Evolutionary conservation across 2,113 vertebrate species (phyloP), one percentile per base, ranked within the genome.

Genomic region (Raja brachyura): DNA sequence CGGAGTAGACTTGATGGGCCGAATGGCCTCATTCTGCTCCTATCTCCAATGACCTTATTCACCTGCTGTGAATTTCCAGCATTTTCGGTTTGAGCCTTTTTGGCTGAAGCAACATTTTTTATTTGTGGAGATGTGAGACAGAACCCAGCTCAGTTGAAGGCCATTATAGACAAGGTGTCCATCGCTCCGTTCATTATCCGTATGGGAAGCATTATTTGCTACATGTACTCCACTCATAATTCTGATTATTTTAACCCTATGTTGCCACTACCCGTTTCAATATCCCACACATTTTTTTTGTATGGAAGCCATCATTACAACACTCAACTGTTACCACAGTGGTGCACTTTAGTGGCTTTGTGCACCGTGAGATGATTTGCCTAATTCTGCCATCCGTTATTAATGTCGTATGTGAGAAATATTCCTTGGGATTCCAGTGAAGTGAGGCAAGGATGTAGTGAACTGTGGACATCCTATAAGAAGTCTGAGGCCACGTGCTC

Each of bases 11-110:
- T 48, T 48, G 39, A 48, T 48, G 39, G 39, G 3, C 39, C 39
- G 39, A 48, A 48, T 48, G 39, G 39, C 39, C 39, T 48, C 39
- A 48, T 48, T 48, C 39, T 48, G 39, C 39, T 48, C 39, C 39
- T 48, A 48, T 48, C 39, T 1, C 39, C 3, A 1, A 48, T 48
- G 39, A 48, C 39, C 39, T 48, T 48, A 48, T 33, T 6, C 59
- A 14, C 59, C 59, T 18, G 59, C 83, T 88, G 59, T 88, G 83
- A 63, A 88, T 31, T 88, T 88, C 83, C 83, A 88, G 83, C 59
- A 88, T 66, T 88, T 88, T 85, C 56, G 28, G 56, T 5, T 85
- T 85, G 28, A 61, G 61, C 25, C 54, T 85, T 59, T 83, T 59
- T 85, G 81, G 10, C 54, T 85, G 81, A 4, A 28, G 39, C 39